Evolutionary conservation across 2,113 vertebrate species (phyloP).

Genomic region (Ctenomys sociabilis): DNA sequence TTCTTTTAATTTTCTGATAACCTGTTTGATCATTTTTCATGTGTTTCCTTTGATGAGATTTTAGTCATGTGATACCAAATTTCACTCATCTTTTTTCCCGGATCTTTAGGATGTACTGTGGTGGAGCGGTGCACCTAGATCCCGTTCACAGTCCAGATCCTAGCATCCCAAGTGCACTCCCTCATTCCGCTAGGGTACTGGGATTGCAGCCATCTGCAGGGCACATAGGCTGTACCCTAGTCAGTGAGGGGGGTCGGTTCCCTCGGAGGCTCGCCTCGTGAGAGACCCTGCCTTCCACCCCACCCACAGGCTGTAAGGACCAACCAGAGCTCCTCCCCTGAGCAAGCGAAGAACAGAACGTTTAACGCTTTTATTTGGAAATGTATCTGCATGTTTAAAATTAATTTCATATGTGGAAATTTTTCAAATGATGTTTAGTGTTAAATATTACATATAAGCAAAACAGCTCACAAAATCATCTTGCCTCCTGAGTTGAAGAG

Average conservation of each 20-base stretch:
- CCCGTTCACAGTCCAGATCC: neutral
- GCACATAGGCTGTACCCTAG: neutral
- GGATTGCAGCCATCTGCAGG: neutral
- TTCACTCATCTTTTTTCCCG: neutral
- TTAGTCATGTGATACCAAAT: neutral
- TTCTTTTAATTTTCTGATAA: constrained; percentile 36
- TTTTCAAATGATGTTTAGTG: neutral
- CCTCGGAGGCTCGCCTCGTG: no score
- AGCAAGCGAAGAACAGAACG: neutral
- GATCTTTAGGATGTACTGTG: neutral
- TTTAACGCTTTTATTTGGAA: neutral
- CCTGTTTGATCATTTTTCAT: neutral
- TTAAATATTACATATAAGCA: neutral
- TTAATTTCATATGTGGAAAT: neutral
- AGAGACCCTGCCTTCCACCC: accelerated
- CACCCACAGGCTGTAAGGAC: neutral
- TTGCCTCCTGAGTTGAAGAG: neutral
- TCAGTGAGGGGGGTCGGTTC: neutral
- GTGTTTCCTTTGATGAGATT: neutral
- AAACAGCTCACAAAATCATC: neutral
- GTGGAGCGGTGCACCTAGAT: neutral
- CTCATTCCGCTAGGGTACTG: neutral
- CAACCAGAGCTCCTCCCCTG: neutral
- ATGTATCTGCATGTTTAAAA: neutral
- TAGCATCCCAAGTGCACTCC: neutral